These are phyloP conservation scores for Lytechinus variegatus DNA, from an alignment of 35 echinoderm and acorn worm species.

Conservation along the genomic window DNA sequence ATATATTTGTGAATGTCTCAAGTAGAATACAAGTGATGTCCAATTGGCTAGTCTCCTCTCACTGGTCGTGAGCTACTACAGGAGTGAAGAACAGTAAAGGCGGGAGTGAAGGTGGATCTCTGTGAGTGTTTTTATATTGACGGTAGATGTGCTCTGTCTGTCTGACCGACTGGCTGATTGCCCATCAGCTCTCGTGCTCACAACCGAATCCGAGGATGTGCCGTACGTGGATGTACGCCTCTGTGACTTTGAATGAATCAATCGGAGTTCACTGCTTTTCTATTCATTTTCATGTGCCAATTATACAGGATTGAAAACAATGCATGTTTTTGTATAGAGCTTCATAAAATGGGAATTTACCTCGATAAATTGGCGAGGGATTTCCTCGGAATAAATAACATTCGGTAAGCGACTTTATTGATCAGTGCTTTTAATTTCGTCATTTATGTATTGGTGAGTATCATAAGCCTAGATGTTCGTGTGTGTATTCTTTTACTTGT, in stretches of 20 bases:
- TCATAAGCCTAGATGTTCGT: neutral
- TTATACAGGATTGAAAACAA: neutral
- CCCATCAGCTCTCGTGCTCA: neutral
- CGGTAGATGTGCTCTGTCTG: too few species aligned
- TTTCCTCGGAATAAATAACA: neutral
- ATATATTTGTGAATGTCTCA: neutral
- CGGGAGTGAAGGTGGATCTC: neutral
- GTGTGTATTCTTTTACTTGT: neutral
- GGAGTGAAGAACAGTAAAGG: too few species aligned
- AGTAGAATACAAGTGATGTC: neutral
- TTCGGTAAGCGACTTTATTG: neutral
- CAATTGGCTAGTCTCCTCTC: neutral
- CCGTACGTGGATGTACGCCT: neutral
- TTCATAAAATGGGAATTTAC: neutral
- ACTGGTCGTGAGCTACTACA: neutral
- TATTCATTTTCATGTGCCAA: neutral
- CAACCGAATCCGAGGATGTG: neutral
- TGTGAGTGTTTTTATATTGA: neutral
- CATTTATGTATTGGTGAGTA: neutral
- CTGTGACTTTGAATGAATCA: neutral
- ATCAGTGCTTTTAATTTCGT: neutral
- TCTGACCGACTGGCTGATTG: neutral
- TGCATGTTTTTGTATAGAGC: neutral
- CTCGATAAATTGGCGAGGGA: neutral
- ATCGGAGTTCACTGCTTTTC: neutral